These are phyloP conservation scores for Cetoscarus ocellatus DNA, from an alignment of 2,797 vertebrate species.

Conservation along the genomic window DNA sequence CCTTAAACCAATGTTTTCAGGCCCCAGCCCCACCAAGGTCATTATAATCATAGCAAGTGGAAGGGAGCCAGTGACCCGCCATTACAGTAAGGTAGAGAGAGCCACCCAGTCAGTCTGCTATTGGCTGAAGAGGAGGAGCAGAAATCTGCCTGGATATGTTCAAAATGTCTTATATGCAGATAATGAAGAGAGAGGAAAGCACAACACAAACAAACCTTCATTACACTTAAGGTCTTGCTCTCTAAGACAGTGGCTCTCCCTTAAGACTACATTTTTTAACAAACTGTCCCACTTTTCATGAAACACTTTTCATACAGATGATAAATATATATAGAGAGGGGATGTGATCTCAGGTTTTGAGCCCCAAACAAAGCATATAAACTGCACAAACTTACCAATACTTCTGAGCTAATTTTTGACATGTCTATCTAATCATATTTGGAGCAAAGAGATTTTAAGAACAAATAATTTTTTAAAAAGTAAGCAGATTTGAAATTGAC, in stretches of 20 bases:
- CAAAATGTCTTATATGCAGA: slow-evolving; percentile 74
- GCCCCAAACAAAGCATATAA: too few species aligned
- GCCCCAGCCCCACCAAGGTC: slow-evolving; percentile 87
- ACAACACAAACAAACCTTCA: slow-evolving; percentile 48
- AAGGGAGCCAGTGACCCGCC: slow-evolving; percentile 85
- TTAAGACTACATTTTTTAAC: slow-evolving; percentile 21
- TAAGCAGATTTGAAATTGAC: too few species aligned
- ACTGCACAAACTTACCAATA: too few species aligned
- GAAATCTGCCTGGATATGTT: slow-evolving; percentile 65
- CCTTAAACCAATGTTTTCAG: slow-evolving; percentile 89
- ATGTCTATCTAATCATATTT: too few species aligned
- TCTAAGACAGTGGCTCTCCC: slow-evolving; percentile 35
- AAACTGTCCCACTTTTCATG: slow-evolving; percentile 24
- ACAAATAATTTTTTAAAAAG: too few species aligned
- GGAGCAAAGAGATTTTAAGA: too few species aligned
- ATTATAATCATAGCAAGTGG: slow-evolving; percentile 89
- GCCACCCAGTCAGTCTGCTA: slow-evolving; percentile 76
- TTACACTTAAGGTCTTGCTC: slow-evolving; percentile 46
- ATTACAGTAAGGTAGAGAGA: slow-evolving; percentile 83
- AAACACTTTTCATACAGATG: background rate
- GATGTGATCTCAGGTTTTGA: background rate
- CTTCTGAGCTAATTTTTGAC: too few species aligned
- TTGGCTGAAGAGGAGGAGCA: slow-evolving; percentile 69
- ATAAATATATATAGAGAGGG: slow-evolving; percentile 7
- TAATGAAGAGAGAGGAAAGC: slow-evolving; percentile 46